Conservation (phyloP, 1,140 invertebrate species). For the Sycobia sp. region DNA sequence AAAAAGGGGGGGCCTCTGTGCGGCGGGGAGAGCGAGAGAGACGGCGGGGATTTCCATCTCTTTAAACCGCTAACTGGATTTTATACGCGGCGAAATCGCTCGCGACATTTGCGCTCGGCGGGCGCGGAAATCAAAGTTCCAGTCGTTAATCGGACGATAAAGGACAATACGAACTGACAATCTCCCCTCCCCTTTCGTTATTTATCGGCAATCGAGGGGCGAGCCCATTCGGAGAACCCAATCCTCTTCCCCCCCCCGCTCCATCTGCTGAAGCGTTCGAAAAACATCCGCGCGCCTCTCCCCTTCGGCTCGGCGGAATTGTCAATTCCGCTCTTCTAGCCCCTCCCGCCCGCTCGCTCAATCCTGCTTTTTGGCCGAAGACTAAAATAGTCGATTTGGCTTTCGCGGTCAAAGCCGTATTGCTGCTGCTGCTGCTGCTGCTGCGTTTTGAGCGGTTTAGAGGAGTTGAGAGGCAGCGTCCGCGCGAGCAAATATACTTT, state of each 20-base stretch:
- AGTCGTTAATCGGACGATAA: slow-evolving; percentile 6
- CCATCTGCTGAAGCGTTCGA: no score
- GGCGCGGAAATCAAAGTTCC: slow-evolving; percentile 22
- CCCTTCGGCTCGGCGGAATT: no score
- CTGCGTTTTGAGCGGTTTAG: not conserved
- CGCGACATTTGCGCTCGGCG: not conserved
- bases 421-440: no score
- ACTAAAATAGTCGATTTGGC: slow-evolving; percentile 13
- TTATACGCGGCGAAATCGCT: slow-evolving; percentile 1
- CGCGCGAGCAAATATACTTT: slow-evolving; percentile 3
- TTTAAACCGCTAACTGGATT: slow-evolving; percentile 17
- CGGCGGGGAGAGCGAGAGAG: no score
- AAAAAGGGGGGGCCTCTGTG: no score
- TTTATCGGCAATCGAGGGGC: slow-evolving; percentile 1
- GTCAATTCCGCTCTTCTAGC: no score
- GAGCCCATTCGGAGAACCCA: not conserved
- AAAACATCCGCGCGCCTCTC: not conserved
- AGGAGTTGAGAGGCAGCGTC: not conserved
- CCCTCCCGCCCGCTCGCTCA: no score
- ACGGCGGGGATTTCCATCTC: slow-evolving; percentile 15
- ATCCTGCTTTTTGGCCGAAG: no score
- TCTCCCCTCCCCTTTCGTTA: not conserved
- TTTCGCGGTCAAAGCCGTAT: no score
- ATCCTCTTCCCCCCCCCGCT: no score
- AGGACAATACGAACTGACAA: not conserved